Base-by-base conservation (phyloP, 2,888 invertebrate species). In the Therioaphis trifolii region DNA sequence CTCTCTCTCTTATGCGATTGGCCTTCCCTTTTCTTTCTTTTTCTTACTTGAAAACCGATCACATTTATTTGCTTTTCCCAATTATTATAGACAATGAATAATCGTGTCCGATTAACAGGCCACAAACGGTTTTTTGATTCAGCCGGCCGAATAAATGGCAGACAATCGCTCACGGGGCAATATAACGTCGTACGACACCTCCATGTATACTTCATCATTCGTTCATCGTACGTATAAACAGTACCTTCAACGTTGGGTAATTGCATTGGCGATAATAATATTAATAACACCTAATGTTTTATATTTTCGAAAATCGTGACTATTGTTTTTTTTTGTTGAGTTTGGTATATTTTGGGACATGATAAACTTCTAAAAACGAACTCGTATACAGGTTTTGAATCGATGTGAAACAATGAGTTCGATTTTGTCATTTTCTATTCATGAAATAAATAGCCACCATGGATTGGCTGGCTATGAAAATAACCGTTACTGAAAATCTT, bases 1-100 rank as follows among this genome's bases (percentile, higher is more conserved):
- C 27, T 46, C 77, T 21, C 24, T 21, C 46, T 27, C 11, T 43
- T 46, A 29, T n/a, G 27, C 63, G 35, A 5, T 35, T 1, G 15
- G 49, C n/a, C 61, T 52, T 15, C 21, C 12, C 14, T 5, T 29
- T 14, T 63, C 12, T 14, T 61, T 43, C 35, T 49, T 40, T 12
- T 66, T 49, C 29, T 18, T 43, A 12, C 27, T 78, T 68, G 15
- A 82, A 84, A 85, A 85, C 76, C 84, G 85, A 85, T 85, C 85
- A 84, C 85, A 85, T 85, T 85, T 85, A 85, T 85, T 85, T 85
- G 85, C 85, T 85, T 85, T 82, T 85, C 85, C 85, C 85, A 85
- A 85, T 85, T 85, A 85, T 85, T 85, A 78, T 84, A 85, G 85
- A 85, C 85, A 85, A 85, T 85, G 85, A 85, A 85, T 85, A 85